Percentiles rank a stretch among this genome's conserved stretches.
These are phyloP conservation scores for Osmerus mordax DNA, from an alignment of 2,113 vertebrate genomes.

Conservation along the genomic window DNA sequence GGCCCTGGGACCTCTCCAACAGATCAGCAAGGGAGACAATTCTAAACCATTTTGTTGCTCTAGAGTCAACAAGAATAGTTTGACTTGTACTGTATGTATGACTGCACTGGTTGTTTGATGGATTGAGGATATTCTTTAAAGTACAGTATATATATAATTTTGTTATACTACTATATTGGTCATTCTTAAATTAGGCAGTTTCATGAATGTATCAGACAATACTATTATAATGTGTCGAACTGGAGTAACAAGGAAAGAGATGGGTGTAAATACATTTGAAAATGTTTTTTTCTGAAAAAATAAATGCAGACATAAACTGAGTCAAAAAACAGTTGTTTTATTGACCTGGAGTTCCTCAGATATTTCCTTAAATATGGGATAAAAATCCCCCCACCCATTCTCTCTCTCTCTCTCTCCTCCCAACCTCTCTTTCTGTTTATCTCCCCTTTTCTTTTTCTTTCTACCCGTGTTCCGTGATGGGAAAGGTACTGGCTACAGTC, in stretches of 20 bases:
- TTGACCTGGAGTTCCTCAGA: constrained; percentile 31
- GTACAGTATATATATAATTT: no score
- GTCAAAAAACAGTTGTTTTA: neutral
- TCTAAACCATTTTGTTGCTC: neutral
- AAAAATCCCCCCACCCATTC: neutral
- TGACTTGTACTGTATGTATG: neutral
- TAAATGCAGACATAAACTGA: neutral
- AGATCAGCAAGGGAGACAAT: neutral
- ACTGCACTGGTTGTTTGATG: neutral
- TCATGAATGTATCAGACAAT: no score
- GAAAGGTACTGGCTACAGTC: constrained; percentile 15
- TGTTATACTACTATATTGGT: no score
- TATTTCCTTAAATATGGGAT: constrained; percentile 11
- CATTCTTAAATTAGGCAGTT: no score
- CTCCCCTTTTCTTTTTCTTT: neutral
- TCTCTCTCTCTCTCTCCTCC: constrained; percentile 15
- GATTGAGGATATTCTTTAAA: neutral
- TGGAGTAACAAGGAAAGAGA: no score
- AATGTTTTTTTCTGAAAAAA: neutral
- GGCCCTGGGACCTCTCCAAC: constrained; percentile 16
- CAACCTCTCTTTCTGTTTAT: neutral
- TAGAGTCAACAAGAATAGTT: neutral
- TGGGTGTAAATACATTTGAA: no score
- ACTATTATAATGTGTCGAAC: no score
- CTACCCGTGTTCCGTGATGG: constrained; percentile 8